Evolutionary conservation across 2,888 invertebrate species (phyloP), one percentile per base, ranked within the genome.

Genomic region (Torymus texanus): DNA sequence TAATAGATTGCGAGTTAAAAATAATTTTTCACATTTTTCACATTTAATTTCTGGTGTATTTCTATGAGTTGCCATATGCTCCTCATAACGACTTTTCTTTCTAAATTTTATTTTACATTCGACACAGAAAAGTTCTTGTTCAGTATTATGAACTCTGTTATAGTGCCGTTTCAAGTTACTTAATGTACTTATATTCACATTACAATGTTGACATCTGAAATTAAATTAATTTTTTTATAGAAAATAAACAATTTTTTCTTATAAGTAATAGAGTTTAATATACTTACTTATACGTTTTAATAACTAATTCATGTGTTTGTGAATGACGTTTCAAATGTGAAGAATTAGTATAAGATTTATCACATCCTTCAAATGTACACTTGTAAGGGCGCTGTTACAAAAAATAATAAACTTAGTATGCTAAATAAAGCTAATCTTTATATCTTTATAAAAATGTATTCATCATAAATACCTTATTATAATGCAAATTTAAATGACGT

Each of bases 311-410:
- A 84, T 94, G 94, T 71, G 87, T 91, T 65, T 91, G 90, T 65
- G 91, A 84, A 83, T 94, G 94, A 0, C 94, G 91, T 85, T 93
- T 92, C 70, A 94, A 88, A 85, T 94, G 94, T 12, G 92, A 92
- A 77, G 92, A 91, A 83, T 91, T 93, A 2, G 92, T 92, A 81
- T 94, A 95, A 0, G 92, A 90, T 86, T 94, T 94, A 4, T 85
- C 84, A 83, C 95, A 95, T 56, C 91, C 91, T n/a, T 91, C 90
- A 84, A 92, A 90, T 14, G 88, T 85, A 83, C 95, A 95, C 29
- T 90, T 89, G 85, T 92, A 93, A 10, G 92, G 92, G 89, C 92
- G 93, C 94, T 92, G 88, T 78, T 83, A 83, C 11, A 75, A 58
- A 56, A 55, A 74, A 74, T 61, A 61, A 78, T 51, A 68, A 63